Percentiles rank a stretch among this genome's conserved stretches.
phyloP scores from a whole-genome alignment of 2,888 invertebrate genomes.

The Eilema sororculum region DNA sequence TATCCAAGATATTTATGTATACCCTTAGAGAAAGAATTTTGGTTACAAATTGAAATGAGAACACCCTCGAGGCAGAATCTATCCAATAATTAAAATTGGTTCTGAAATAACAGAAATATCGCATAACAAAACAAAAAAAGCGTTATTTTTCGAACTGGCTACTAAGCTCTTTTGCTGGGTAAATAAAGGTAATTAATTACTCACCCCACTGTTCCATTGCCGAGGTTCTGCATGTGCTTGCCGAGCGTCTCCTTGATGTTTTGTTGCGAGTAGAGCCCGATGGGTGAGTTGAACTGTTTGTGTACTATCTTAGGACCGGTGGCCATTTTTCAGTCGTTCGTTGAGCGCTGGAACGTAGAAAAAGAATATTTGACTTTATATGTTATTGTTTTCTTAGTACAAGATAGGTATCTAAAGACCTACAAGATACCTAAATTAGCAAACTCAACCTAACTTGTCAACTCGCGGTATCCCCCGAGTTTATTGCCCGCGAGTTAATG shows the following conservation, averaged over 20 bases:
- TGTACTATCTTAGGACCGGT: conserved; percentile 91
- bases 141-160: no score
- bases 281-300: conserved; percentile 96
- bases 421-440: background rate
- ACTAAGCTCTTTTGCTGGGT: no score
- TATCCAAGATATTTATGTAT: no score
- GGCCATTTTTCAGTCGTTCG: conserved; percentile 89
- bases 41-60: no score
- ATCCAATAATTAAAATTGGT: no score
- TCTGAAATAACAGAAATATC: no score
- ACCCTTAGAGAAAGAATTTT: no score
- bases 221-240: conserved; percentile 92
- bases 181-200: conserved; percentile 61
- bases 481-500: no score
- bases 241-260: conserved; percentile 93
- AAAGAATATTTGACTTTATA: conserved; percentile 1
- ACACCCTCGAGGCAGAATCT: no score
- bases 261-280: conserved; percentile 93
- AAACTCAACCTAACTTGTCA: no score
- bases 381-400: background rate
- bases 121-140: no score
- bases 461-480: no score
- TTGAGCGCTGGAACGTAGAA: conserved; percentile 78
- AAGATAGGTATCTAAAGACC: background rate
- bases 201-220: conserved; percentile 94